phyloP scores from a whole-genome alignment of 2,888 invertebrate species.

The Thecophora atra region DNA sequence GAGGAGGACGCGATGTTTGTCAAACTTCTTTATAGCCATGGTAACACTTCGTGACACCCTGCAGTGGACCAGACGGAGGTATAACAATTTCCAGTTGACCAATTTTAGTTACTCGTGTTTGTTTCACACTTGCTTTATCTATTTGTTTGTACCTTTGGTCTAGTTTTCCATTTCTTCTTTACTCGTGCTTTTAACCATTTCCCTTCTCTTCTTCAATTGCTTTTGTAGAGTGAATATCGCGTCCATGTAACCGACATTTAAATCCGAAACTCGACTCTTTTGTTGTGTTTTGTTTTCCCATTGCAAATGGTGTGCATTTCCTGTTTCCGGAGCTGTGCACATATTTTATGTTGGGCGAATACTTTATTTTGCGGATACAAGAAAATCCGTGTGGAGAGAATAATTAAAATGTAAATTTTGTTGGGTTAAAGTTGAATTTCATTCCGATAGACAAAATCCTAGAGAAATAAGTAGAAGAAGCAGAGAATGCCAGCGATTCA shows the following conservation, averaged over 20 bases:
- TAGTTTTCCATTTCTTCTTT: neutral
- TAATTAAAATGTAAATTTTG: constrained; percentile 8
- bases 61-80: too few species aligned
- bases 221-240: neutral
- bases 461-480: too few species aligned
- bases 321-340: constrained; percentile 25
- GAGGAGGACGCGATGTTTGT: too few species aligned
- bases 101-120: too few species aligned
- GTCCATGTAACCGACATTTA: neutral
- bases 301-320: constrained; percentile 33
- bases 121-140: neutral
- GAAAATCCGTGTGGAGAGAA: neutral
- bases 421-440: neutral
- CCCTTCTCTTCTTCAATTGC: neutral
- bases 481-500: too few species aligned
- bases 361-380: neutral
- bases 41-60: too few species aligned
- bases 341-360: neutral
- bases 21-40: too few species aligned
- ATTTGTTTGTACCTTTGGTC: neutral
- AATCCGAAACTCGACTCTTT: too few species aligned
- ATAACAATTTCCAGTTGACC: too few species aligned
- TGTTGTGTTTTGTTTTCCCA: neutral
- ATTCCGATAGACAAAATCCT: too few species aligned
- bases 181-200: neutral